phyloP scores from a whole-genome alignment of 2,113 vertebrate genomes.

The Marcusenius ussheri region DNA sequence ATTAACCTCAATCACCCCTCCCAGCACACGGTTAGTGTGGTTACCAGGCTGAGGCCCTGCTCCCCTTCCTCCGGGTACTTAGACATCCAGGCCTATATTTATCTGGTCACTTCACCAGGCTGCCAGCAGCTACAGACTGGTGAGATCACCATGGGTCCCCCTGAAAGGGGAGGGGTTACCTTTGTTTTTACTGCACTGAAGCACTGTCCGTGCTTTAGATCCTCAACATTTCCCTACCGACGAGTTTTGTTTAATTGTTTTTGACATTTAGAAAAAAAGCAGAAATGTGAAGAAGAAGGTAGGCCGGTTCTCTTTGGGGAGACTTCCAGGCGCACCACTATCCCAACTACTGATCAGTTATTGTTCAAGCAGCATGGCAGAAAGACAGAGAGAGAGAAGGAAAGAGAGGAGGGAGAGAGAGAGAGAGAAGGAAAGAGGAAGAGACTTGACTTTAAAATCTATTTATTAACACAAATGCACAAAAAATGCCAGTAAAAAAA shows the following conservation, averaged over 20 bases:
- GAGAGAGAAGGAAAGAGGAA: no score
- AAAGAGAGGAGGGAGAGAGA: neutral
- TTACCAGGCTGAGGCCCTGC: neutral
- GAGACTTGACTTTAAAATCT: no score
- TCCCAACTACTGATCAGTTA: neutral
- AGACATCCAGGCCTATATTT: conserved; percentile 2
- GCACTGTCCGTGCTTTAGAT: neutral
- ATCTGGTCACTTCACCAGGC: neutral
- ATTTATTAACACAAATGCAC: no score
- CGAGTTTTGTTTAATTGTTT: neutral
- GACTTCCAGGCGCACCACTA: neutral
- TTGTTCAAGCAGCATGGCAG: neutral
- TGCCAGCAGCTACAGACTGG: neutral
- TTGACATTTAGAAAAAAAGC: neutral
- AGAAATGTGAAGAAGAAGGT: neutral
- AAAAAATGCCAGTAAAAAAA: no score
- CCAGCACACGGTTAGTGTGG: neutral
- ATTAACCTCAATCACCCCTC: neutral
- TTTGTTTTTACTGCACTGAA: neutral
- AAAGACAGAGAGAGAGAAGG: neutral
- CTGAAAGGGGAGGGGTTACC: neutral
- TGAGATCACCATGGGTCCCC: neutral
- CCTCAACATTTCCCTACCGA: neutral
- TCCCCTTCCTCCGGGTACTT: neutral
- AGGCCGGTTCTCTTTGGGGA: neutral